Percentiles rank a stretch among this genome's conserved stretches.
Conservation (phyloP, 1,140 invertebrate genomes). For the Steinernema feltiae region DNA sequence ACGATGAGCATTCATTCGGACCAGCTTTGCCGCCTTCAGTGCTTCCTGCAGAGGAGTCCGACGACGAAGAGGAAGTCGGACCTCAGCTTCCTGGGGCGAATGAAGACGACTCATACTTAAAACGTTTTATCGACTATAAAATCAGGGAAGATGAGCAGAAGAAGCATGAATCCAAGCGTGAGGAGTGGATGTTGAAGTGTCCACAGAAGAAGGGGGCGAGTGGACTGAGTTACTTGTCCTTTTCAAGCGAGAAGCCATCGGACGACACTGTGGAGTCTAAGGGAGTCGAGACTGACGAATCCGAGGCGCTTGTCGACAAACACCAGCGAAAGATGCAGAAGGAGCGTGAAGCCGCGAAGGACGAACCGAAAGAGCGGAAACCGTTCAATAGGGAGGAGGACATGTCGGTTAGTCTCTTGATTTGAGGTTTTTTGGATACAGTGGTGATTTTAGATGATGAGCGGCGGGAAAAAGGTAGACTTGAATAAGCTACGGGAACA, state of each 20-base stretch:
- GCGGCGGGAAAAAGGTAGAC: background rate
- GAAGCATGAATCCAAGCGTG: background rate
- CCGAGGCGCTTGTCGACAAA: background rate
- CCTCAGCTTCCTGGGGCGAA: background rate
- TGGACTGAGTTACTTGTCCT: background rate
- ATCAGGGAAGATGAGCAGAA: background rate
- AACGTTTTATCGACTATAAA: background rate
- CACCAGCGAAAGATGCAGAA: background rate
- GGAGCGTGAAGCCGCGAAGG: background rate
- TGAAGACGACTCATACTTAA: background rate
- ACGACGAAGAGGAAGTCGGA: background rate
- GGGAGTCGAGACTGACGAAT: background rate
- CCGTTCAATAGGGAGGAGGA: background rate
- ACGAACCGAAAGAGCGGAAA: background rate
- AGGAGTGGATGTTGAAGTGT: conserved; percentile 6
- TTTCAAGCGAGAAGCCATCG: background rate
- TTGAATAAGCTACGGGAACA: background rate
- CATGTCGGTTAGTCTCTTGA: background rate
- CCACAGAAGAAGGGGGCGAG: too few relatives aligned
- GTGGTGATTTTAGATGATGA: background rate
- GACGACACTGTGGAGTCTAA: background rate
- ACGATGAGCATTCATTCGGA: background rate
- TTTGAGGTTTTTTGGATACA: background rate
- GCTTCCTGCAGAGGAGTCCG: background rate
- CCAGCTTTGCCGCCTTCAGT: background rate